Percentiles rank a stretch among this genome's conserved stretches.
These are phyloP conservation scores for Leptinotarsa undecemlineata DNA, from an alignment of 1,140 invertebrate species.

Conservation along the genomic window DNA sequence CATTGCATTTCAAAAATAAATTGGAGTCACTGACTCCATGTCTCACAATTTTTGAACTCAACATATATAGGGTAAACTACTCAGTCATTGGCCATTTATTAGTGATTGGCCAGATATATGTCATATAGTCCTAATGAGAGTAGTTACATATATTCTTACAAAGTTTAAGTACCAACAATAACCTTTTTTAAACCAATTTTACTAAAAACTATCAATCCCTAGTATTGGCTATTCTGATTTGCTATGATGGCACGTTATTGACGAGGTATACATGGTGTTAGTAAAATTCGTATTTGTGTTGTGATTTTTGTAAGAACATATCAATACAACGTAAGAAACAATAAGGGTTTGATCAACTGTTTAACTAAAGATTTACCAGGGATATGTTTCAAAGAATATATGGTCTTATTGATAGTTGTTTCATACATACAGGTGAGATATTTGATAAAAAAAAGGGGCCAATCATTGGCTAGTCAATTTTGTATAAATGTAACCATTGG, in stretches of 20 bases:
- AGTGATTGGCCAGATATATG: not conserved
- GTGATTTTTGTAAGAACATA: not conserved
- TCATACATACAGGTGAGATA: not conserved
- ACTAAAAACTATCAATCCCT: not conserved
- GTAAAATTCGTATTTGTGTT: not conserved
- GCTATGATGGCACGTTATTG: not conserved
- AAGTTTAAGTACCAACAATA: not conserved
- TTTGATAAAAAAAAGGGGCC: not conserved
- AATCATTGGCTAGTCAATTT: not conserved
- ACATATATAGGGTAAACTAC: too few relatives aligned
- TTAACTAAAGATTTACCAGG: not conserved
- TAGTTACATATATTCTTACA: not conserved
- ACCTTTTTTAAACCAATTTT: not conserved
- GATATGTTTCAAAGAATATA: too few relatives aligned
- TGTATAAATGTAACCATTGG: not conserved
- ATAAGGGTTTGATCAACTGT: not conserved
- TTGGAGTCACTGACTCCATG: too few relatives aligned
- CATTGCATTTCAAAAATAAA: too few relatives aligned
- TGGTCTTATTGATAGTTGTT: not conserved
- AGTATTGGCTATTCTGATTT: not conserved
- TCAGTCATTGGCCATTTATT: not conserved
- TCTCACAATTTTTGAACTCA: too few relatives aligned
- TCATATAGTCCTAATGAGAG: not conserved
- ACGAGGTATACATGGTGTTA: not conserved
- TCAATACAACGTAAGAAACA: not conserved